Evolutionary conservation across 2,113 vertebrate genomes (phyloP).

Genomic region (Amblyopsis rosae): DNA sequence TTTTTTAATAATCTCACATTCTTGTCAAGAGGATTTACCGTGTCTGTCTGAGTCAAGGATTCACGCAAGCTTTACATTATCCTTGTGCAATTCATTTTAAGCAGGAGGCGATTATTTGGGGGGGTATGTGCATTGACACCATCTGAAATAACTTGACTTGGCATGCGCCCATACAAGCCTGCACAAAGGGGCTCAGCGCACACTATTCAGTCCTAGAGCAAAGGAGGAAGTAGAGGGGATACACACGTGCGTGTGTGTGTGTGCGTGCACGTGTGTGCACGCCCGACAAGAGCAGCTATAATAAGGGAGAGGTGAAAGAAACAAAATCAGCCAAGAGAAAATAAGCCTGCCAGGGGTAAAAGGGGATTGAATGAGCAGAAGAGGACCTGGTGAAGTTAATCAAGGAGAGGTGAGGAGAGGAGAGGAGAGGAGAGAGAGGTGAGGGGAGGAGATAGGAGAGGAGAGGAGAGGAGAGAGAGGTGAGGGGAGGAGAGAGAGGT

Average conservation of each 20-base stretch:
- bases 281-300: slow-evolving; percentile 42
- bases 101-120: slow-evolving; percentile 64
- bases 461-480: slow-evolving; percentile 29
- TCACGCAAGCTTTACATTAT: slow-evolving; percentile 57
- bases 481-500: slow-evolving; percentile 22
- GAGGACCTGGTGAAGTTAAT: slow-evolving; percentile 27
- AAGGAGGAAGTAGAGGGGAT: slow-evolving; percentile 53
- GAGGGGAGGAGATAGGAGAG: slow-evolving; percentile 12
- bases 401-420: slow-evolving; percentile 10
- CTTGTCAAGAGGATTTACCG: slow-evolving; percentile 37
- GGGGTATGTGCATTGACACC: slow-evolving; percentile 69
- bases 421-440: neutral
- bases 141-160: slow-evolving; percentile 72
- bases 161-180: slow-evolving; percentile 71
- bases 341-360: slow-evolving; percentile 39
- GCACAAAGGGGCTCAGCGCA: slow-evolving; percentile 68
- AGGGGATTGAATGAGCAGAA: slow-evolving; percentile 31
- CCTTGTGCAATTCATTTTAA: slow-evolving; percentile 29
- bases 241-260: slow-evolving; percentile 37
- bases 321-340: slow-evolving; percentile 61
- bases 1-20: slow-evolving; percentile 56
- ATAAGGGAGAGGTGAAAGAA: slow-evolving; percentile 48
- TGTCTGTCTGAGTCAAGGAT: slow-evolving; percentile 54
- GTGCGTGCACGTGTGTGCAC: neutral
- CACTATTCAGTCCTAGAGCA: slow-evolving; percentile 64